Base-by-base conservation (phyloP, 2,888 invertebrate species). In the Tenthredo distinguenda region DNA sequence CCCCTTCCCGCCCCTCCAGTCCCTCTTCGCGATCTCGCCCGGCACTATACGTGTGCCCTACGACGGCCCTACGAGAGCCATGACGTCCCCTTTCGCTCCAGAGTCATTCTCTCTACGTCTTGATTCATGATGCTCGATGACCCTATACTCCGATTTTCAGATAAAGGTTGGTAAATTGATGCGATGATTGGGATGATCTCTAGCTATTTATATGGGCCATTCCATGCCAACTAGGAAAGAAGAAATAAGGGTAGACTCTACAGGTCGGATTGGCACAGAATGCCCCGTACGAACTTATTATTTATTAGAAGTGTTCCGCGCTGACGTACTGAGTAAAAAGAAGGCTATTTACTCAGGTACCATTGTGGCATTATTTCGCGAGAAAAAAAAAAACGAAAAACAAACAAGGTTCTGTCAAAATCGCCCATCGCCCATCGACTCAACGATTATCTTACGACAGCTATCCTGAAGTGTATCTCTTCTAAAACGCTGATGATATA, bases 11-110 rank as follows among this genome's bases (percentile, higher is more conserved):
- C 15, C 58, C 81, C n/a, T 31, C 6, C 10, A 12, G 6, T 12
- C 76, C 76, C 76, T 21, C 76, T 15, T 12, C 72, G 0, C 10
- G 2, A 72, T 43, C 31, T 21, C 15, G 6, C 77, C 55, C 26
- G n/a, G 7, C 77, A 77, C 77, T 50, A 43, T 74, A 21, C 6
- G 10, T 43, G 40, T 74, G 43, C 43, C 43, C 72, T 37, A 74
- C 72, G 43, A 43, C 21, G 43, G 72, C 12, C 37, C 72, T 74
- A 74, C 72, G 72, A 43, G 21, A n/a, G 12, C 21, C 12, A 43
- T 74, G 40, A 43, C 43, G 43, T 43, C 21, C 40, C 37, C 7
- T 43, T 10, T 40, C 18, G 37, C n/a, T 71, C 71, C 37, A 21
- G 21, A 74, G 72, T 40, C 40, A 74, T 74, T 74, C 40, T 74